Base-by-base conservation (phyloP, 2,888 invertebrate species). In the Macrophya alboannulata region DNA sequence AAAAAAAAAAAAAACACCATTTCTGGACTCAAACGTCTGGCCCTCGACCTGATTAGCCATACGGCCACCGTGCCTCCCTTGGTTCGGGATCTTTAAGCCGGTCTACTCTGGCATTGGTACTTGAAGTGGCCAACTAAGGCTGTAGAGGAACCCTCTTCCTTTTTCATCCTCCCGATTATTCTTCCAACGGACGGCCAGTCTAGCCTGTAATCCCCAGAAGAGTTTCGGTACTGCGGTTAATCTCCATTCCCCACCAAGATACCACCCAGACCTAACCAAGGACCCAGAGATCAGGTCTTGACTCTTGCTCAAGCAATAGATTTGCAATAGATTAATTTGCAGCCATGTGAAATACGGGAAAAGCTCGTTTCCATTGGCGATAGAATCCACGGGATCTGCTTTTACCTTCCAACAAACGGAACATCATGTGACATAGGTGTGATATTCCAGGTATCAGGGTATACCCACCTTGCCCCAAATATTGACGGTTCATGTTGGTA, bases 141-240 rank as follows among this genome's bases (percentile, higher is more conserved):
- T 76, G 8, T 15, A 76, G 76, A 76, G 76, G 6, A 76, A 76
- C 31, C 76, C 76, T 45, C 76, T 76, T 76, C 25, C 76, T 71
- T 71, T 48, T 76, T 48, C 43, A 76, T 76, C 21, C 48, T 25
- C 48, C 40, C 79, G 51, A 79, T 79, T 79, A 6, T 79, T 55
- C 59, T 59, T n/a, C 31, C 79, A 59, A 45, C 59, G 9, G 37
- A 40, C 31, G 37, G 31, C 59, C 79, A 55, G 79, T 79, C 79
- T 79, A 79, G 59, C 55, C 17, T 59, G 79, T 59, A 79, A 79
- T 59, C 55, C 79, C 12, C 21, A 79, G 59, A 59, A 79, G 79
- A 37, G 37, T 40, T 25, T 59, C 15, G 5, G n/a, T 59, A 25
- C 51, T 55, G 40, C 40, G 51, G n/a, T 37, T 79, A 79, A 79